phyloP scores from a whole-genome alignment of 2,888 invertebrate genomes.

The Labia minor region DNA sequence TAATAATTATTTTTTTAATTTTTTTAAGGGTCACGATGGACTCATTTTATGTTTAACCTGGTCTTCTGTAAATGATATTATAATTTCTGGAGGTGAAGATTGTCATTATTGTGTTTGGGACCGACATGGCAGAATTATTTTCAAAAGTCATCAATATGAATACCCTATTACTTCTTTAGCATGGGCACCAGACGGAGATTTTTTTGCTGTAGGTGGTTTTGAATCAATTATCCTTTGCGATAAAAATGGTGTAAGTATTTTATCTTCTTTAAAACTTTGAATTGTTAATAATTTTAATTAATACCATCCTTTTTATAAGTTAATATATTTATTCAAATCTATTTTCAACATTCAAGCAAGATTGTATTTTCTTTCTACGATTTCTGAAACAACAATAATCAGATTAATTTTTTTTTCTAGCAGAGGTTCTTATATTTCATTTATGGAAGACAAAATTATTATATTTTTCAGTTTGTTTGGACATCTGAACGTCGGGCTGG shows the following conservation, averaged over 20 bases:
- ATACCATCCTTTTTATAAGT: too few relatives aligned
- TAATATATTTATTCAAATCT: too few relatives aligned
- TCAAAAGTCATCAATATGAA: conserved; percentile 71
- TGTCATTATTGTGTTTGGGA: conserved; percentile 88
- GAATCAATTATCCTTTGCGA: conserved; percentile 88
- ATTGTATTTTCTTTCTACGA: too few relatives aligned
- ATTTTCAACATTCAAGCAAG: too few relatives aligned
- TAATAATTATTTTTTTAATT: conserved; percentile 47
- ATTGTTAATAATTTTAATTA: too few relatives aligned
- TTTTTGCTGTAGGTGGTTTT: conserved; percentile 86
- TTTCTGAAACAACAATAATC: neutral
- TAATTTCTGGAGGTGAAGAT: conserved; percentile 56
- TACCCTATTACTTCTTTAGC: conserved; percentile 83
- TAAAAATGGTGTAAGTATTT: conserved; percentile 68
- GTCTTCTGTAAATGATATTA: conserved; percentile 45
- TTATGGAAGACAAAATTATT: conserved; percentile 20
- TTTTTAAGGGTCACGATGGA: conserved; percentile 88
- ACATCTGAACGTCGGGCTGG: neutral
- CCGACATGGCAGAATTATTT: conserved; percentile 75
- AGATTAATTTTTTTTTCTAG: neutral
- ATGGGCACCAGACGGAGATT: conserved; percentile 84
- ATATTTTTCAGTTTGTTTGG: neutral
- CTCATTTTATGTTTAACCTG: conserved; percentile 61
- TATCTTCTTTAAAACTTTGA: neutral
- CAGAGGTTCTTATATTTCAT: neutral